Evolutionary conservation across 2,113 vertebrate species (phyloP).

Genomic region (Microcebus tavaratra): DNA sequence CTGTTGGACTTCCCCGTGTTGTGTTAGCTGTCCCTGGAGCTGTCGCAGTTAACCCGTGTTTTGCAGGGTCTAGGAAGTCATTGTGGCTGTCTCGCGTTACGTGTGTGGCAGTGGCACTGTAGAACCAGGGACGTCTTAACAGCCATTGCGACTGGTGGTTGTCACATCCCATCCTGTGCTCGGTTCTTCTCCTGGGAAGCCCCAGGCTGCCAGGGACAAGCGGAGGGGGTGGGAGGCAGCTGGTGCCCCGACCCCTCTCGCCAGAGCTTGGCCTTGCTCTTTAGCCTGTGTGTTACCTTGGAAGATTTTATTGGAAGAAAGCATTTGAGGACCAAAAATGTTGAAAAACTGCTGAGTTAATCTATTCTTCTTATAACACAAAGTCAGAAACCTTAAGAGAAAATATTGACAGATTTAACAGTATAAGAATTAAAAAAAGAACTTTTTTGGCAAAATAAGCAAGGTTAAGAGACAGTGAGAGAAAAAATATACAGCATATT

Average conservation of each 20-base stretch:
- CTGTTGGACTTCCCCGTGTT: not conserved
- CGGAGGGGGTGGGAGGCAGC: not conserved
- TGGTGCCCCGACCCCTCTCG: too few species aligned
- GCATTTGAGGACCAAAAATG: not conserved
- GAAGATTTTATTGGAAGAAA: not conserved
- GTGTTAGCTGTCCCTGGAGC: not conserved
- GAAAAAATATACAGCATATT: not conserved
- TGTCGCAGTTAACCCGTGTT: rapidly evolving
- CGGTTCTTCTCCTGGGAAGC: not conserved
- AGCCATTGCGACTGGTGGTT: rapidly evolving
- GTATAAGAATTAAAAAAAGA: not conserved
- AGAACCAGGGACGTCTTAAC: not conserved
- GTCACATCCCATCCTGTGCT: rapidly evolving
- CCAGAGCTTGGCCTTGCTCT: not conserved
- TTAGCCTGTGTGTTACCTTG: not conserved
- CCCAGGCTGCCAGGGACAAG: not conserved
- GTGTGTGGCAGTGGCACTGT: not conserved
- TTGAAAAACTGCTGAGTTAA: not conserved
- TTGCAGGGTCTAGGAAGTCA: not conserved
- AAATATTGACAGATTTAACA: not conserved
- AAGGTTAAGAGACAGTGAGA: not conserved
- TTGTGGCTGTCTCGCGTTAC: not conserved
- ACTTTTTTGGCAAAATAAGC: not conserved
- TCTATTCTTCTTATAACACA: not conserved
- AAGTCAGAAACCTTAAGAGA: not conserved